A percentile compares a stretch with the other conserved stretches of the same genome.
Evolutionary conservation across 23 tunicate genomes (phyloP).

Genomic region (Phallusia fumigata): DNA sequence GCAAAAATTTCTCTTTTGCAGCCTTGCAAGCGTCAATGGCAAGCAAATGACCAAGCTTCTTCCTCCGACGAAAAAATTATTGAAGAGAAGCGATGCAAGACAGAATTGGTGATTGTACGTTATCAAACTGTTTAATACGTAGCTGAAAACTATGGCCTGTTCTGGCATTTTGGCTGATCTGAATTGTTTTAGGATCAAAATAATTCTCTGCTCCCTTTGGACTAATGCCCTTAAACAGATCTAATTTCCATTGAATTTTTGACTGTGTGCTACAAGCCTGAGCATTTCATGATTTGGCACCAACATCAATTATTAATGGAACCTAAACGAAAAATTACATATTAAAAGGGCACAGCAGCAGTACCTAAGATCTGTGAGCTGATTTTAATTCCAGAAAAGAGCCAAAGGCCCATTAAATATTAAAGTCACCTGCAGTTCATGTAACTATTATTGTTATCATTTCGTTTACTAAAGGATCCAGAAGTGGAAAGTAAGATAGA

Average conservation of each 20-base stretch:
- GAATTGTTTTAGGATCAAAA: not conserved
- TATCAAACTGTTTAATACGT: no score
- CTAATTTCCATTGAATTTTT: not conserved
- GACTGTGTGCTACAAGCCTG: not conserved
- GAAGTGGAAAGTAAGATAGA: not conserved
- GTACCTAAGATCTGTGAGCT: not conserved
- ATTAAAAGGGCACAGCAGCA: not conserved
- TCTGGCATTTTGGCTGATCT: not conserved
- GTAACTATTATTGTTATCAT: not conserved
- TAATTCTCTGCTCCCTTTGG: no score
- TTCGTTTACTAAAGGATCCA: not conserved
- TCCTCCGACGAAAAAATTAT: conserved; percentile 16
- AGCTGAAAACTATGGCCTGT: no score
- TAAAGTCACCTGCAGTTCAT: not conserved
- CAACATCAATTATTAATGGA: not conserved
- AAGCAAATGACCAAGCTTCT: conserved; percentile 4
- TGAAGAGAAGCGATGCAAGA: conserved; percentile 38
- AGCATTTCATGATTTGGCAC: conserved; percentile 8
- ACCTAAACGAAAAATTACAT: conserved; percentile 4
- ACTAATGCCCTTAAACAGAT: not conserved
- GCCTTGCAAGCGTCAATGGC: conserved; percentile 51
- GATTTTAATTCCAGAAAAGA: not conserved
- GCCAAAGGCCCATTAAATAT: not conserved
- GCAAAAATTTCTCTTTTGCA: conserved; percentile 2
- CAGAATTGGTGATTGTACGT: conserved; percentile 17